Base-by-base conservation (phyloP, 2,797 vertebrate species). In the Antrozous pallidus region DNA sequence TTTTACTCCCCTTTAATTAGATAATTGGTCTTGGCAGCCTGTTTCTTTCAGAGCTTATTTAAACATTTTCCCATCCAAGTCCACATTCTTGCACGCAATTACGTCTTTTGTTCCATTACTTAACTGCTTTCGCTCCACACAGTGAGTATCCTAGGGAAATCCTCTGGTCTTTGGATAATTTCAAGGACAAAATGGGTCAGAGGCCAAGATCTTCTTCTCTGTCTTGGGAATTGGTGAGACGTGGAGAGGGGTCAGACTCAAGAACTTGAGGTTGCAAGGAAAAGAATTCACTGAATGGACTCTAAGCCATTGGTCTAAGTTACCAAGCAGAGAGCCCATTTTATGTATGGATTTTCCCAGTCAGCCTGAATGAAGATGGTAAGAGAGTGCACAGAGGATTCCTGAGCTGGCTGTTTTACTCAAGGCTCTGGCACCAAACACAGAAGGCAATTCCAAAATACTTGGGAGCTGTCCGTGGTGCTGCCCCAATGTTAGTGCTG, bases 11-110 rank as follows among this genome's bases (percentile, higher is more conserved):
- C 40, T 97, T 83, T 97, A 95, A 97, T 94, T 92, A 96, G 86
- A 95, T 96, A 97, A 97, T 94, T 69, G 47, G 67, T 93, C 71
- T 93, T 96, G 94, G 95, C 87, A 92, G 73, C 70, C 80, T 97
- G 77, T 92, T 96, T 88, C n/a, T 96, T 97, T 96, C 93, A 94
- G 88, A 89, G 89, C 81, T 94, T 81, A 26, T 88, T 95, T 95
- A 96, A 95, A 84, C 78, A 95, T 93, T 93, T 91, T 95, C 24
- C 74, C 1, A 92, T 92, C 92, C 93, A 96, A 92, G 95, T 73
- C 75, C 31, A 91, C 88, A 93, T 42, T 28, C 87, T 93, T 85
- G 80, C 82, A 86, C 82, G 86, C 74, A 96, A 95, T 96, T 96
- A 95, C 94, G 97, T 94, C 93, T 96, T 96, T 97, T 90, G 96